Conservation (phyloP, 2,113 vertebrate genomes). For the Typhlomys cinereus region DNA sequence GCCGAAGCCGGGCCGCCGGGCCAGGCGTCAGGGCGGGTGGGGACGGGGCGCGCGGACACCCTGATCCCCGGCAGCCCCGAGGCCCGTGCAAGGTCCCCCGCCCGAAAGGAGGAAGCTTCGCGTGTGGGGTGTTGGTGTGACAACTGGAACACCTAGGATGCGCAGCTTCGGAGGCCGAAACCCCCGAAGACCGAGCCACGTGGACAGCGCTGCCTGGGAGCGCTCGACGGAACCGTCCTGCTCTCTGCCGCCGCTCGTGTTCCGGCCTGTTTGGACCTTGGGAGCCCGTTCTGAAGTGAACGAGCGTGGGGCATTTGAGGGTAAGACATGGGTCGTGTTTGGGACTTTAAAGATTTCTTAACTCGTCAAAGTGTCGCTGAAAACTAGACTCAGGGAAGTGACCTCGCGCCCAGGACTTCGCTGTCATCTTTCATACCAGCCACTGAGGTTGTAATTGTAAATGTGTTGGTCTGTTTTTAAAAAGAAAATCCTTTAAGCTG, state of each 20-base stretch:
- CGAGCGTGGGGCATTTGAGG: not conserved
- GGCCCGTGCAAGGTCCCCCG: not conserved
- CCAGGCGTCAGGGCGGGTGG: fast-evolving
- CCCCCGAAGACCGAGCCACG: not conserved
- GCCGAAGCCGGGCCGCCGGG: too few relatives aligned
- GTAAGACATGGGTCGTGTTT: not conserved
- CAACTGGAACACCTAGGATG: not conserved
- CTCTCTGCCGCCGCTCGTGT: not conserved
- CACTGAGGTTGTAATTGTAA: not conserved
- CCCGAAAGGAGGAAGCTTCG: too few relatives aligned
- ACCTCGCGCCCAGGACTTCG: not conserved
- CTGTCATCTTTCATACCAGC: not conserved
- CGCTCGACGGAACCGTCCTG: slow-evolving; percentile 16
- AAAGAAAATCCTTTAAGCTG: not conserved
- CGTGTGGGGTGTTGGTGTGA: not conserved
- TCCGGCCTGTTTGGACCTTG: too few relatives aligned
- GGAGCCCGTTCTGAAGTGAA: not conserved
- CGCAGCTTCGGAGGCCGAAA: not conserved
- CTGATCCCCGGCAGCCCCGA: not conserved
- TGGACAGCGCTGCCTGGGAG: not conserved
- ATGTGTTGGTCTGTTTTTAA: not conserved
- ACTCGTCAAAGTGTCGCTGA: not conserved
- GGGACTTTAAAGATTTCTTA: not conserved
- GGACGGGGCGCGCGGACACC: not conserved
- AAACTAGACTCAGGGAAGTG: not conserved